Conservation (phyloP, 2,113 vertebrate genomes). For the Hyperopisus bebe region DNA sequence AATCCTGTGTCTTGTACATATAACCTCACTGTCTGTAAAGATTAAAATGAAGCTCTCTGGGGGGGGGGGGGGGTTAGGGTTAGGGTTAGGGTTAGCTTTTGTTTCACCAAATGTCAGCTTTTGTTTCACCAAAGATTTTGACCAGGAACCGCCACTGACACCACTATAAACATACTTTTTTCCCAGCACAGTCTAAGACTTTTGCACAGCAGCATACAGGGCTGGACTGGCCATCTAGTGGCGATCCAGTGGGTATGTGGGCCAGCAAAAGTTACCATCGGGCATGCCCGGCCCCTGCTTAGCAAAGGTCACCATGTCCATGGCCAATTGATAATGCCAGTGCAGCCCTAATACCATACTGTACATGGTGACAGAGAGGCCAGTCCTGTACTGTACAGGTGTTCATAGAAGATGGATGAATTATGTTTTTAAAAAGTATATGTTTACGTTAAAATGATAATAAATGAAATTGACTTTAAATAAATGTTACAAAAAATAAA, state of each 20-base stretch:
- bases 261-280: background rate
- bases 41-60: too few relatives aligned
- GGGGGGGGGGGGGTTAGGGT: too few relatives aligned
- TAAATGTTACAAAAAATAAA: background rate
- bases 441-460: background rate
- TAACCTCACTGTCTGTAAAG: too few relatives aligned
- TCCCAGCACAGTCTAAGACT: background rate
- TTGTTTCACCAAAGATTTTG: too few relatives aligned
- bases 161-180: background rate
- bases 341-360: background rate
- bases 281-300: background rate
- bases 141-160: too few relatives aligned
- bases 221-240: background rate
- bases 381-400: background rate
- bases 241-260: background rate
- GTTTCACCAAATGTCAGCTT: too few relatives aligned
- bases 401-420: background rate
- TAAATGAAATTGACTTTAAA: background rate
- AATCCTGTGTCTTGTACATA: too few relatives aligned
- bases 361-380: background rate
- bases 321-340: background rate
- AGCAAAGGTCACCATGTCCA: background rate
- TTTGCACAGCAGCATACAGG: background rate
- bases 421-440: background rate
- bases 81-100: too few relatives aligned